Conservation (phyloP, 2,113 vertebrate species). For the Naja naja region DNA sequence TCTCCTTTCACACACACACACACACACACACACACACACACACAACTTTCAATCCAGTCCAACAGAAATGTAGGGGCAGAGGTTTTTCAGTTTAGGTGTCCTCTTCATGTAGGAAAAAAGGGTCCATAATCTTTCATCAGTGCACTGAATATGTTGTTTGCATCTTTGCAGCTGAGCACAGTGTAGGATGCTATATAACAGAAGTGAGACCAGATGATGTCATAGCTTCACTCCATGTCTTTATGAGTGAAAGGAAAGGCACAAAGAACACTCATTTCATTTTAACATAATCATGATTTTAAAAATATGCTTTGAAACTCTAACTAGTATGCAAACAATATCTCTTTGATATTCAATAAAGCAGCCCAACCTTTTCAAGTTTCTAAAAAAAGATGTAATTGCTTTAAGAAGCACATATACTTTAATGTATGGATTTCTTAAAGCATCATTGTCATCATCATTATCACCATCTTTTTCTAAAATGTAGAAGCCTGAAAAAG, state of each 20-base stretch:
- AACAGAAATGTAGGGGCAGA: not conserved
- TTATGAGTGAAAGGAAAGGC: not conserved
- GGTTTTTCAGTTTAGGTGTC: not conserved
- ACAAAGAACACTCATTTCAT: not conserved
- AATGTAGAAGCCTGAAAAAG: not conserved
- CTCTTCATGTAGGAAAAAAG: not conserved
- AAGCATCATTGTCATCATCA: not conserved
- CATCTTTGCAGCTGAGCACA: not conserved
- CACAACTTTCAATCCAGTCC: not conserved
- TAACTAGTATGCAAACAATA: not conserved
- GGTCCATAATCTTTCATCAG: not conserved
- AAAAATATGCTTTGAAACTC: not conserved
- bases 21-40: too few species aligned
- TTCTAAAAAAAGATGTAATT: not conserved
- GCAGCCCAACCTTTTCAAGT: not conserved
- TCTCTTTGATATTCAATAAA: not conserved
- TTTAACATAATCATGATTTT: not conserved
- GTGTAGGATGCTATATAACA: not conserved
- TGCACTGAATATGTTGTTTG: not conserved
- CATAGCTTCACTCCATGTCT: not conserved
- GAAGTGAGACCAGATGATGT: not conserved
- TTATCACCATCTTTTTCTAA: not conserved
- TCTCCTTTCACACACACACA: not conserved
- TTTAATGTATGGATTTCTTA: not conserved
- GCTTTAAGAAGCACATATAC: not conserved